These are phyloP conservation scores for Liodrosophila aerea DNA, from an alignment of 2,888 invertebrate genomes.

Conservation along the genomic window DNA sequence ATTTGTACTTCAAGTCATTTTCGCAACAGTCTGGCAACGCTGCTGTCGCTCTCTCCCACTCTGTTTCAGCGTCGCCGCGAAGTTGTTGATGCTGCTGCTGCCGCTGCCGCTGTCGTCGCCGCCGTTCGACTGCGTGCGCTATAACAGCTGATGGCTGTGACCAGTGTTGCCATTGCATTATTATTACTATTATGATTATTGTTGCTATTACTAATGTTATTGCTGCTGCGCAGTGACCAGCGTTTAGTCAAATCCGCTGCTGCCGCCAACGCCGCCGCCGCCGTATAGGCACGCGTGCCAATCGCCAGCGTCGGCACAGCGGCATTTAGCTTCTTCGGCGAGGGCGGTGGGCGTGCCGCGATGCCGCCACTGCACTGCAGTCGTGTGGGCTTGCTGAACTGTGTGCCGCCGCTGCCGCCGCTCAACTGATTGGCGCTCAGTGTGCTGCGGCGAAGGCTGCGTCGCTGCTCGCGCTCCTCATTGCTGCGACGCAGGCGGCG, in stretches of 20 bases:
- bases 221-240: constrained; percentile 62
- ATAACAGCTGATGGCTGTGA: constrained; percentile 58
- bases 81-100: constrained; percentile 13
- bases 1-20: too few relatives aligned
- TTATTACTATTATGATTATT: constrained; percentile 13
- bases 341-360: constrained; percentile 69
- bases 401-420: constrained; percentile 19
- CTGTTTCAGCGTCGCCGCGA: constrained; percentile 36
- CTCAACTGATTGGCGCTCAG: constrained; percentile 27
- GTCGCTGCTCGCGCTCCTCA: constrained; percentile 61
- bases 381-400: constrained; percentile 68
- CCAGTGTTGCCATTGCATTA: constrained; percentile 41
- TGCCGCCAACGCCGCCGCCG: constrained; percentile 66
- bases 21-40: too few relatives aligned
- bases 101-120: constrained; percentile 14
- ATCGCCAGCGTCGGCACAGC: constrained; percentile 69
- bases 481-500: constrained; percentile 54
- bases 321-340: constrained; percentile 73
- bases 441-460: constrained; percentile 41
- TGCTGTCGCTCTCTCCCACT: not conserved
- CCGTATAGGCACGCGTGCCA: constrained; percentile 63
- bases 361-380: constrained; percentile 64
- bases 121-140: constrained; percentile 43
- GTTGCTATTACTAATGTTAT: constrained; percentile 10
- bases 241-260: constrained; percentile 60